These are phyloP conservation scores for Salpingus planirostris DNA, from an alignment of 2,888 invertebrate species.

Conservation along the genomic window DNA sequence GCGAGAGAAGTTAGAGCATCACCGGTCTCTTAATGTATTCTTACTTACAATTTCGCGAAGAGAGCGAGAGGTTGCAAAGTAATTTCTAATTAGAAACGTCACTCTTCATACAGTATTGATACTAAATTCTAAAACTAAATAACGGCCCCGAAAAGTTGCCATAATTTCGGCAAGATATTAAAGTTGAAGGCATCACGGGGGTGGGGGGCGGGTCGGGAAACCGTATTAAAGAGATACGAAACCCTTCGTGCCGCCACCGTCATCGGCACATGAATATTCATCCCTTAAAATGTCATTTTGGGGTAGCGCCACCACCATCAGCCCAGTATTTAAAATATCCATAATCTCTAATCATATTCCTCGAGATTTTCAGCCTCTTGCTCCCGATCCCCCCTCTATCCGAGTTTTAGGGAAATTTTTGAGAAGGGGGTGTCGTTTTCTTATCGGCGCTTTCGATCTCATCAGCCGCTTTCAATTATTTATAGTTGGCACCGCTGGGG, in stretches of 20 bases:
- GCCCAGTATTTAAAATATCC: constrained; percentile 36
- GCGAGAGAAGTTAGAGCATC: no score
- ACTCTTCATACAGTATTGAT: constrained; percentile 21
- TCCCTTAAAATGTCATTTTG: constrained; percentile 31
- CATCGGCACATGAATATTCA: constrained; percentile 35
- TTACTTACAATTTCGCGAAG: constrained; percentile 9
- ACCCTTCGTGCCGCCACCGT: constrained; percentile 29
- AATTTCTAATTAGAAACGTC: constrained; percentile 18
- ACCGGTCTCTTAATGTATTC: constrained; percentile 16
- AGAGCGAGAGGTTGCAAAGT: constrained; percentile 17
- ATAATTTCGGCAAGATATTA: constrained; percentile 24
- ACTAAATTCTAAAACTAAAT: constrained; percentile 23
- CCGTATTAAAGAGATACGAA: constrained; percentile 27
- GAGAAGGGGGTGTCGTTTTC: no score
- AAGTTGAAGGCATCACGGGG: constrained; percentile 16
- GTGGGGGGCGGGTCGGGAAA: constrained; percentile 10
- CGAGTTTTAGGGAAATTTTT: no score
- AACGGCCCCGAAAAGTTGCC: constrained; percentile 21
- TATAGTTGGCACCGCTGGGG: constrained; percentile 38
- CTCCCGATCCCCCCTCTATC: no score
- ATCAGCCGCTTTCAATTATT: constrained; percentile 39
- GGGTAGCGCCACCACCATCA: constrained; percentile 17
- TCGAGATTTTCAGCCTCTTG: constrained; percentile 30
- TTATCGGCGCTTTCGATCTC: constrained; percentile 32
- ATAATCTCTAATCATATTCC: constrained; percentile 36